These are phyloP conservation scores for Aplocera efformata DNA, from an alignment of 2,888 invertebrate species.

Conservation along the genomic window DNA sequence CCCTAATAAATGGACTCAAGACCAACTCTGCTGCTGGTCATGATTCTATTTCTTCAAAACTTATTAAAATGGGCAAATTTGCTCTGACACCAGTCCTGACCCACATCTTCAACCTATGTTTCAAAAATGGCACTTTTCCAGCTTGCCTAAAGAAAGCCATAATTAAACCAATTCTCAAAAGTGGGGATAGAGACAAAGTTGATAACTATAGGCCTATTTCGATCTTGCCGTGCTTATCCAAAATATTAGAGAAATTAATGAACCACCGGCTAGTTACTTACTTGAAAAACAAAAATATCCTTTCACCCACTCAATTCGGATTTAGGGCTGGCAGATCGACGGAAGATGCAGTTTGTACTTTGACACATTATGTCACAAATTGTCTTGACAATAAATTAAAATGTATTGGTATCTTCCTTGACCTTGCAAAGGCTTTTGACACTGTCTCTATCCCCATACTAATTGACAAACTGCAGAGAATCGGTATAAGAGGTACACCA, in stretches of 20 bases:
- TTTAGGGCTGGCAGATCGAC: constrained; percentile 3
- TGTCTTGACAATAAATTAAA: neutral
- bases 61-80: too few relatives aligned
- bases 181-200: neutral
- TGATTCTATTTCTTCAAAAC: too few relatives aligned
- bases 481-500: too few relatives aligned
- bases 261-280: neutral
- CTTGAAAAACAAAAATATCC: neutral
- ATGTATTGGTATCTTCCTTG: constrained; percentile 2
- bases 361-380: neutral
- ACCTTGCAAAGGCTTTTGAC: too few relatives aligned
- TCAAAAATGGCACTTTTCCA: constrained; percentile 1
- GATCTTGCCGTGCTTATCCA: too few relatives aligned
- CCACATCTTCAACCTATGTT: too few relatives aligned
- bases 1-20: too few relatives aligned
- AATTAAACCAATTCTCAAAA: constrained; percentile 1
- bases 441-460: too few relatives aligned
- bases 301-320: constrained; percentile 1
- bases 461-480: too few relatives aligned
- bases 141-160: neutral
- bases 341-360: neutral
- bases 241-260: constrained; percentile 5
- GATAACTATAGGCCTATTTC: neutral
- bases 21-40: too few relatives aligned
- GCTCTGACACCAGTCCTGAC: too few relatives aligned